Evolutionary conservation across 1,140 invertebrate species (phyloP), one percentile per base, ranked within the genome.

Genomic region (Oncopeltus fasciatus): DNA sequence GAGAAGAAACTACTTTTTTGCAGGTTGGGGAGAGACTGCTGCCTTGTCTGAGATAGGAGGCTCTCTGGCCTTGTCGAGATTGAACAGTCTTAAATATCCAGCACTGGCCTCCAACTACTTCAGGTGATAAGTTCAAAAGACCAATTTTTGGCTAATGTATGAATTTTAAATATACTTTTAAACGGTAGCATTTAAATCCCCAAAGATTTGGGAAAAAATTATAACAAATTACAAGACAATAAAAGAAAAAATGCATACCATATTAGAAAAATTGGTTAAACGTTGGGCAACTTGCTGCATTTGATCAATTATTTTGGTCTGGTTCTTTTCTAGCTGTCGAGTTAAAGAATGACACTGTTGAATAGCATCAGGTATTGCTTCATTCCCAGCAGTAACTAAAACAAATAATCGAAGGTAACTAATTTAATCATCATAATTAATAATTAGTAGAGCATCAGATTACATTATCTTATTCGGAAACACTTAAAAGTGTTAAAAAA

Each of bases 331-430:
- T 2, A 84, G 72, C 60, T 83, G 78, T 68, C 77, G 80, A 20
- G 81, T 78, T 2, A 80, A 69, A 1, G 80, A 80, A 69, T 84
- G 81, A 66, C 80, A 84, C 67, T 81, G 76, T 69, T 84, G 82
- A 27, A 85, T 65, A 1, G 77, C 78, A 67, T 83, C 81, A 20
- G 80, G 80, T 56, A 84, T 78, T 38, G 77, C 78, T 69, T 80
- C 76, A 70, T 76, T 84, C 61, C 79, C 81, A 43, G 80, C 81
- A 67, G 80, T 80, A 62, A 83, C 82, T 85, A 75, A 18, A 77
- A 77, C 64, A 69, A 57, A 66, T 64, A 66, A 64, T 47, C 44
- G 20, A 61, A 14, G 24, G 51, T 60, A 20, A 57, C 9, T n/a
- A 46, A 18, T 9, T 18, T 53, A 53, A 9, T 9, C 9, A 53